Base-by-base conservation (phyloP, 37 sponge, comb jelly and placozoan genomes). In the Haliclona indistincta region DNA sequence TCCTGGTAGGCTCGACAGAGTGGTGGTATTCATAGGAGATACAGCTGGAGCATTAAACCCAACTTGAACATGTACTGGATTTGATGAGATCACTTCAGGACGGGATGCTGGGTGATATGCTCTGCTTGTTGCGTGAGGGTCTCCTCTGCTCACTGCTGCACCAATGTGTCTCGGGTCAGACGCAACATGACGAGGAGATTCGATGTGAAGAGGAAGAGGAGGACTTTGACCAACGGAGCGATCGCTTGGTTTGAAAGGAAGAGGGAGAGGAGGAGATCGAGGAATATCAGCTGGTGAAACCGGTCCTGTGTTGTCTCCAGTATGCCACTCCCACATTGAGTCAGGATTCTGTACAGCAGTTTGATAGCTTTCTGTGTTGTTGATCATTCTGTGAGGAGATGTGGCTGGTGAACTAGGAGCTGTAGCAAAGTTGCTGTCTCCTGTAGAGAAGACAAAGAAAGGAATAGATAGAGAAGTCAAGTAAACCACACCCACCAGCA, bases 1-100 rank as follows among this genome's bases (percentile, higher is more conserved):
- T 1, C 82, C 83, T 0, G 88, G 86, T n/a, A 89, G 81, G 8
- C 80, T 81, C 6, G 56, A 32, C 3, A 76, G 72, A 0, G 90
- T 84, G 11, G 89, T 33, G 10, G 77, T 52, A 4, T 74, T 2
- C 0, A 41, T 2, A 43, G 83, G 23, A 65, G 38, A 65, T 53
- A 22, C 28, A 49, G 1, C 45, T 23, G 28, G 71, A 63, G 15
- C 17, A 2, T 34, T 44, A 47, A 35, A 79, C 19, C 36, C 80
- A 56, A 68, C 49, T 35, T 54, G 67, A 33, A 61, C 54, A 28
- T 1, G 10, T n/a, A 22, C 20, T 26, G 65, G 51, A 38, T n/a
- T 56, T 26, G 40, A 30, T 22, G 19, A 56, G 22, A 56, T 32
- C 37, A 74, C 26, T 8, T 25, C 33, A 17, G 70, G 45, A 19